Evolutionary conservation across 92 coral and sea anemone species (phyloP), one percentile per base, ranked within the genome.

Genomic region (Paragorgia papillata): DNA sequence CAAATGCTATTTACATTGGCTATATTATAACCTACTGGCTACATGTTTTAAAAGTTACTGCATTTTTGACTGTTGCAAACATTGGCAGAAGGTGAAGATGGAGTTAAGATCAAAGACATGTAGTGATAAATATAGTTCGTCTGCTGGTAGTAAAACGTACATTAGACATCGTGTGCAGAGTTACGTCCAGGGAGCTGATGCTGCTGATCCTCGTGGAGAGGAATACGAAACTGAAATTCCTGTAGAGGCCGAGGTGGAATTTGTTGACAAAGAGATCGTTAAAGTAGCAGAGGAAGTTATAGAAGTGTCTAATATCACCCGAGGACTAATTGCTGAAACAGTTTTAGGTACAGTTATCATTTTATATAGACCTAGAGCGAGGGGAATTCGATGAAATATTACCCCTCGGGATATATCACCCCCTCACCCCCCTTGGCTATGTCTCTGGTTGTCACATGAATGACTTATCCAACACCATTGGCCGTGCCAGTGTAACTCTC

Each of bases 101-200:
- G 58, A 51, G 58, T 51, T 22, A 17, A 51, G 26, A 51, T 51
- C 58, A 6, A 51, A 51, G 58, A 22, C 3, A 3, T 51, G 8
- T 17, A 51, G 4, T 6, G 7, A n/a, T 6, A 7, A 27, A 24
- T 9, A 69, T 25, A 18, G 14, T 29, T 48, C 41, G 9, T 46
- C 76, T 1, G 15, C 20, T 17, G 43, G 43, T 4, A 48, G 41
- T 48, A 69, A 69, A 22, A 69, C 76, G 30, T 69, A 69, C 61
- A 46, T 88, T 7, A 86, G 97, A 46, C 97, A 90, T 57, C 79
- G 97, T 78, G 97, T 89, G n/a, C 97, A 93, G 58, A 90, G 97
- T 57, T 82, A 90, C 13, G 89, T 90, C 12, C 89, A 88, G 79
- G 93, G 96, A 84, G 76, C 49, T 69, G 97, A 89, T 62, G 86